Conservation (phyloP, 2,888 invertebrate genomes). For the Halictus quadricinctus region DNA sequence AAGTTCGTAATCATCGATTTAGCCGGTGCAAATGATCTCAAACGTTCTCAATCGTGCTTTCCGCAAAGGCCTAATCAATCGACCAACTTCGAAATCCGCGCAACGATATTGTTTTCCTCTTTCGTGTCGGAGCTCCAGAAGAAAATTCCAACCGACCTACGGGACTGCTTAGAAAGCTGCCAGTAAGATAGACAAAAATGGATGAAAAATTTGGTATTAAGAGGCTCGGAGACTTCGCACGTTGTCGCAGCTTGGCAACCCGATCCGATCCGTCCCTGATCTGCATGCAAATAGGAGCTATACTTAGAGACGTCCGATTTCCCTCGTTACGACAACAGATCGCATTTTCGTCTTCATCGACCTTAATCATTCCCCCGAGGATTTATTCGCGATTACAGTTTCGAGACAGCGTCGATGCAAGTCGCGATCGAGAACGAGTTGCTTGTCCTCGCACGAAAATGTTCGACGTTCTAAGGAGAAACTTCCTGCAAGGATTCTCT, state of each 20-base stretch:
- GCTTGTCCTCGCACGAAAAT: not conserved
- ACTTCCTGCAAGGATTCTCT: not conserved
- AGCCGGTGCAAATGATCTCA: conserved; percentile 12
- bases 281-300: conserved; percentile 71
- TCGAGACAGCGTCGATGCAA: not conserved
- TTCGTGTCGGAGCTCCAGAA: not conserved
- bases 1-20: conserved; percentile 48
- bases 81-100: not conserved
- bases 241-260: conserved; percentile 62
- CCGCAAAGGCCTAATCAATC: not conserved
- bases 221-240: conserved; percentile 32
- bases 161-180: not conserved
- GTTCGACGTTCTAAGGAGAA: not conserved
- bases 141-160: not conserved
- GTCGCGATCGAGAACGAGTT: too few species aligned
- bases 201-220: conserved; percentile 34
- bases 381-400: conserved; percentile 31
- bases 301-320: conserved; percentile 75
- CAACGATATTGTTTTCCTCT: not conserved
- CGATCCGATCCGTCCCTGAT: conserved; percentile 66
- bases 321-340: conserved; percentile 71
- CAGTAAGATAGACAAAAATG: not conserved
- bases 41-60: conserved; percentile 18
- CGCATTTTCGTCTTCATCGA: conserved; percentile 67
- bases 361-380: conserved; percentile 65